Evolutionary conservation across 2,797 vertebrate genomes (phyloP).

Genomic region (Xenopus petersii): DNA sequence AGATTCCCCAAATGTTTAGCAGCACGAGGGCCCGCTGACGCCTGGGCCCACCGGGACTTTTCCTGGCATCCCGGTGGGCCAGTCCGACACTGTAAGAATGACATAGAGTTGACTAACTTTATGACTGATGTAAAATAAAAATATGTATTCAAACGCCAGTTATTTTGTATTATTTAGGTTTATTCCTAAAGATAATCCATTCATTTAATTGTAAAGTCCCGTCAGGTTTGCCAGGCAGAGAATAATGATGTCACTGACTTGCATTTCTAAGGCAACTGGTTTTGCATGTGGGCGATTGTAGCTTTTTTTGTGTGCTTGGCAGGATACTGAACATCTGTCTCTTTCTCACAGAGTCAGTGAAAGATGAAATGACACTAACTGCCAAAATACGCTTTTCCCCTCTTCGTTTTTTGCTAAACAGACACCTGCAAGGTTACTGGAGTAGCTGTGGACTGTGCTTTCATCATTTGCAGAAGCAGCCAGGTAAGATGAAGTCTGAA

Average conservation of each 20-base stretch:
- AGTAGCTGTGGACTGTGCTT: constrained; percentile 19
- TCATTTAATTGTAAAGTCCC: too few species aligned
- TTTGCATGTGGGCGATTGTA: background rate
- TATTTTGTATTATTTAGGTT: too few species aligned
- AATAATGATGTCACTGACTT: background rate
- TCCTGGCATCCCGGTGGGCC: too few species aligned
- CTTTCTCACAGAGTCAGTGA: constrained; percentile 11
- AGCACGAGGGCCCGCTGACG: too few species aligned
- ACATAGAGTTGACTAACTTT: too few species aligned
- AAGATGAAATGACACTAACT: constrained; percentile 25
- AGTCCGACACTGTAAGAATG: too few species aligned
- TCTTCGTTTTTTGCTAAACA: constrained; percentile 29
- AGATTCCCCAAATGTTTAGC: too few species aligned
- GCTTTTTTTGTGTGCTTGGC: constrained; percentile 9
- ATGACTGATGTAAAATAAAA: too few species aligned
- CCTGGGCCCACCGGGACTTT: too few species aligned
- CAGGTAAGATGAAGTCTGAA: constrained; percentile 38
- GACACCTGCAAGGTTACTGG: constrained; percentile 11
- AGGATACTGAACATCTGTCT: constrained; percentile 32
- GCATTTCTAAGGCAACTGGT: background rate
- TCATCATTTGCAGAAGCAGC: constrained; percentile 19
- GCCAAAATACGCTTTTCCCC: constrained; percentile 16
- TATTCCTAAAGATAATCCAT: too few species aligned
- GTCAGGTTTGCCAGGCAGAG: background rate
- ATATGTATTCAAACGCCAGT: too few species aligned